These are phyloP conservation scores for Hycleus phaleratus DNA, from an alignment of 1,140 invertebrate genomes.

Conservation along the genomic window DNA sequence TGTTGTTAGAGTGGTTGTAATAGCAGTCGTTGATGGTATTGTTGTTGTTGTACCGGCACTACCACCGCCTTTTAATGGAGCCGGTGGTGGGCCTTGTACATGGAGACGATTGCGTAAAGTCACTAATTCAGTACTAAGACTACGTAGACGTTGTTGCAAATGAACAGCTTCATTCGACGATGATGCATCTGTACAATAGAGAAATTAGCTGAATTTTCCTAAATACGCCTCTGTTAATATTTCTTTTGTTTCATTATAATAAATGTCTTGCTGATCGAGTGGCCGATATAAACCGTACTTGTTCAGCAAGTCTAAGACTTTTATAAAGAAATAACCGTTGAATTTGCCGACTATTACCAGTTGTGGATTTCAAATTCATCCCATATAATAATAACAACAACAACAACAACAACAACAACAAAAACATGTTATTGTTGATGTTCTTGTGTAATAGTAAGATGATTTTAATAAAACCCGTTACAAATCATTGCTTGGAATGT, in stretches of 20 bases:
- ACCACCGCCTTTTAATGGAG: slow-evolving; percentile 27
- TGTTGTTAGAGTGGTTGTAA: slow-evolving; percentile 6
- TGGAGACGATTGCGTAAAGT: slow-evolving; percentile 79
- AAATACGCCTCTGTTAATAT: background rate
- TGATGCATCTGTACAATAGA: slow-evolving; percentile 68
- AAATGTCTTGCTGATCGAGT: slow-evolving; percentile 9
- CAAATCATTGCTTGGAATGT: too few species aligned
- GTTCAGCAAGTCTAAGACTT: slow-evolving; percentile 5
- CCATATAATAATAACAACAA: too few species aligned
- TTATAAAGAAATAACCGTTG: slow-evolving; percentile 8
- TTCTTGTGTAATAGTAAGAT: too few species aligned
- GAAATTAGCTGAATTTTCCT: background rate
- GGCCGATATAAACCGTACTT: slow-evolving; percentile 10
- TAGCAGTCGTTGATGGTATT: slow-evolving; percentile 31
- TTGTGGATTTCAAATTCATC: too few species aligned
- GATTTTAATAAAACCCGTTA: too few species aligned
- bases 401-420: too few species aligned
- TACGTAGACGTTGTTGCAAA: slow-evolving; percentile 78
- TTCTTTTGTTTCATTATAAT: background rate
- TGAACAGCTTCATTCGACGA: slow-evolving; percentile 88
- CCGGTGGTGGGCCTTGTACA: slow-evolving; percentile 51
- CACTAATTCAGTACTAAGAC: slow-evolving; percentile 81
- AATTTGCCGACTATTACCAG: too few species aligned
- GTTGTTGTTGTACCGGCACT: slow-evolving; percentile 33
- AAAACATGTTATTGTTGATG: too few species aligned